Base-by-base conservation (phyloP, 2,888 invertebrate species). In the Caenorhabditis japonica region DNA sequence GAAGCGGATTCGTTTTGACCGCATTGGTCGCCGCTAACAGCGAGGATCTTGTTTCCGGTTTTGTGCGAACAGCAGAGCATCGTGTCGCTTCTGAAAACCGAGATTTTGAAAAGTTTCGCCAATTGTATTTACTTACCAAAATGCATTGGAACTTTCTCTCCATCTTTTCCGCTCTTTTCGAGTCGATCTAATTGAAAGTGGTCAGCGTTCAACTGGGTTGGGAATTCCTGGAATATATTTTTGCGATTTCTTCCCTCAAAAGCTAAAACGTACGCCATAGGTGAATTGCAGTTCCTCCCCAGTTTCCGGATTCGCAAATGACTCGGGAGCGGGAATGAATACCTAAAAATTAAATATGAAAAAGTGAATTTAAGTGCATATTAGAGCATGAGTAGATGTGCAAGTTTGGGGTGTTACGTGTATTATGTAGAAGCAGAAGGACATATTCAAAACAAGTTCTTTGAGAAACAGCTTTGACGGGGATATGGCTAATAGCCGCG, bases 251-350 rank as follows among this genome's bases (percentile, higher is more conserved):
- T n/a, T n/a, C n/a, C n/a, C n/a, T n/a, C n/a, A n/a, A n/a, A 23
- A 23, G 43, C 4, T 2, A 10, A 19, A 17, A 23, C 39, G 19
- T 25, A 71, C 72, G 38, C 33, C 64, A 68, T 85, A 86, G 1
- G 15, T 38, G 60, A 80, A 86, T 27, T 55, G 56, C 13, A 55
- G 19, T 19, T 83, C 81, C 19, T 73, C 61, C 17, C 77, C 77
- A 23, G 68, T 76, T 15, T 78, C 66, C 27, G 62, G 68, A 36
- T 77, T 68, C 12, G 81, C 39, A 27, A 85, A 60, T 8, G 92
- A 92, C 88, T 97, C 96, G 0, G 97, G 97, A 21, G 97, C 95
- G 87, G 94, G 91, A 77, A 99, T 94, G 87, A 95, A 95, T 71
- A 97, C 95, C 79, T 79, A 46, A 15, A 74, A 61, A 43, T n/a